Base-by-base conservation (phyloP, 2,797 vertebrate species). In the Hapalemur alaotrensis region DNA sequence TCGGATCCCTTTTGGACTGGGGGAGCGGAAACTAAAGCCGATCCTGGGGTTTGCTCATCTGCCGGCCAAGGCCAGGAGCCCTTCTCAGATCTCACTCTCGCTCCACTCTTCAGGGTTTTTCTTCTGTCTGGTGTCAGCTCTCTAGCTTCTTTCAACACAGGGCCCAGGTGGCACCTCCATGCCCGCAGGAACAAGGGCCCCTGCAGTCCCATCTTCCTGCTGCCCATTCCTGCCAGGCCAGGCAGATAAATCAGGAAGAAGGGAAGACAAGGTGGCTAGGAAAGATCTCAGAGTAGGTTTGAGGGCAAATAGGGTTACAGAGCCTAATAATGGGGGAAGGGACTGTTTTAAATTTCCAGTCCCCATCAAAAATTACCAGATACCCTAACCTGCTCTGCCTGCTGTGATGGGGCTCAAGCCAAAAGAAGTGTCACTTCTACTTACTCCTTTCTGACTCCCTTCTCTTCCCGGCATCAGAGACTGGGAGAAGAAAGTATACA, bases 291-390 rank as follows among this genome's bases (percentile, higher is more conserved):
- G 57, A 35, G 63, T 25, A 43, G 17, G 82, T 79, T 35, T 76
- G 82, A 73, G 22, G n/a, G 72, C 32, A 65, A 61, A 41, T 1
- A 91, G 48, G 22, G 46, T 73, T 89, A 46, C 10, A 80, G 17
- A 89, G 67, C 38, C 59, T 72, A 85, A 72, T 43, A 41, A 75
- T 70, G 17, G 22, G 25, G 17, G 48, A 88, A 93, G 25, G 41
- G 50, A 57, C 30, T n/a, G 32, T 96, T 96, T 94, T 63, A 52
- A 69, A 92, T 80, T 78, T 73, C 70, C 41, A 78, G 35, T 48
- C 35, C 25, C 50, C 50, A 43, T n/a, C 73, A 67, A 69, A 54
- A 35, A 76, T 17, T 43, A 30, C 89, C 28, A 91, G 67, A 35
- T 72, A 83, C 87, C 54, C 59, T 63, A 78, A 86, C 41, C 17